Base-by-base conservation (phyloP, 2,797 vertebrate species). In the Parambassis ranga region DNA sequence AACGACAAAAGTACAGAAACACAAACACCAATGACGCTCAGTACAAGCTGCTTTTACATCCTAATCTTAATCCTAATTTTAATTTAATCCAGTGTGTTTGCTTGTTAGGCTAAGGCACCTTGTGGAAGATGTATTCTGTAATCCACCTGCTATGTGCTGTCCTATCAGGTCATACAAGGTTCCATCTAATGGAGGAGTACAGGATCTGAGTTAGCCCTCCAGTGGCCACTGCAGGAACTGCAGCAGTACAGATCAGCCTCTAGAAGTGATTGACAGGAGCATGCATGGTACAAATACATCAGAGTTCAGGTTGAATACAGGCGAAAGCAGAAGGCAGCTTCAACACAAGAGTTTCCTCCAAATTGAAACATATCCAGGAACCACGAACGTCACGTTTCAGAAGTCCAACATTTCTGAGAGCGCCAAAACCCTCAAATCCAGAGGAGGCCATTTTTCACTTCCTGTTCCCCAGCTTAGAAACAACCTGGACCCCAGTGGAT, bases 261-360 rank as follows among this genome's bases (percentile, higher is more conserved):
- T 5, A 39, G 22, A 42, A 3, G 42, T 26, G 28, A 32, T 39
- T 68, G 50, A 49, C 49, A 44, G 28, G 31, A 22, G 32, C 53
- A 65, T 48, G 35, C 27, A 39, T 38, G 19, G 20, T 52, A 64
- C 53, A 80, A 75, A 75, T 66, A 68, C 38, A 59, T 79, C 49
- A 75, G 67, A 59, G 36, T 44, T 71, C 37, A 71, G 36, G 24
- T 60, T 48, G 26, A 10, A 32, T 27, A 73, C 41, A 64, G 19
- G 36, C 66, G 44, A 3, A 75, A 74, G 66, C 78, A 80, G 49
- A 65, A 31, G 65, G 41, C 11, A 55, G 48, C 0, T 42, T 24
- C 15, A 48, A 46, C 32, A 33, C 50, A 71, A 18, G 58, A 69
- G 64, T 63, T 76, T 64, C 53, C 58, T 43, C 71, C 66, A 79